phyloP scores from a whole-genome alignment of 1,140 invertebrate genomes.

The Bombus waltoni region DNA sequence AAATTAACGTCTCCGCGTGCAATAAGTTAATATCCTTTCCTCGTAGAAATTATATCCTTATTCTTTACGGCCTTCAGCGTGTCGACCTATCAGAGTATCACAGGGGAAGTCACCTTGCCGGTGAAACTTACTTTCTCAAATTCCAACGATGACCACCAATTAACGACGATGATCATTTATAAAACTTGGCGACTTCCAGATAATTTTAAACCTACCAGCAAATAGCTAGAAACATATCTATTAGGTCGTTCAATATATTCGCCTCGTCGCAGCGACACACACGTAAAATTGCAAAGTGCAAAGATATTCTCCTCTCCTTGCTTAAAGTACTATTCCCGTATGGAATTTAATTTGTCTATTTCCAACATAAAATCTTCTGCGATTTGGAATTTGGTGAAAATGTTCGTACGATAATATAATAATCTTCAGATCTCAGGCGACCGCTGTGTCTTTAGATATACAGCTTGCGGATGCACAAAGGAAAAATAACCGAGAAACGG shows the following conservation, averaged over 20 bases:
- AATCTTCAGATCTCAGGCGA: too few relatives aligned
- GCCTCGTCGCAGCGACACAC: too few relatives aligned
- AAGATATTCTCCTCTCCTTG: too few relatives aligned
- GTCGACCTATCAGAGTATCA: not conserved
- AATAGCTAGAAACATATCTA: not conserved
- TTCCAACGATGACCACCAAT: not conserved
- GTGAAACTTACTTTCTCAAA: conserved; percentile 22
- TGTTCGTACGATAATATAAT: too few relatives aligned
- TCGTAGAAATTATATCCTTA: not conserved
- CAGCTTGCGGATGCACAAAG: too few relatives aligned
- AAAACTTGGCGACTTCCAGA: not conserved
- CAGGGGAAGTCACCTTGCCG: not conserved
- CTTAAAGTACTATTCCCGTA: too few relatives aligned
- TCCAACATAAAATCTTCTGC: too few relatives aligned
- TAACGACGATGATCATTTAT: not conserved
- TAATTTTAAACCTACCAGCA: not conserved
- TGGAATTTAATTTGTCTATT: too few relatives aligned
- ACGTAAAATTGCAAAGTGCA: too few relatives aligned
- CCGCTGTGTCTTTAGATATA: too few relatives aligned
- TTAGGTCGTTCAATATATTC: not conserved
- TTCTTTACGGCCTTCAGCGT: not conserved
- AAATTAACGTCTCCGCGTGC: conserved; percentile 1
- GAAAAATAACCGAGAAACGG: too few relatives aligned
- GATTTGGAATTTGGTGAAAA: too few relatives aligned
- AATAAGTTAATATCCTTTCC: not conserved